These are phyloP conservation scores for Globia sparganii DNA, from an alignment of 2,888 invertebrate species.

Conservation along the genomic window DNA sequence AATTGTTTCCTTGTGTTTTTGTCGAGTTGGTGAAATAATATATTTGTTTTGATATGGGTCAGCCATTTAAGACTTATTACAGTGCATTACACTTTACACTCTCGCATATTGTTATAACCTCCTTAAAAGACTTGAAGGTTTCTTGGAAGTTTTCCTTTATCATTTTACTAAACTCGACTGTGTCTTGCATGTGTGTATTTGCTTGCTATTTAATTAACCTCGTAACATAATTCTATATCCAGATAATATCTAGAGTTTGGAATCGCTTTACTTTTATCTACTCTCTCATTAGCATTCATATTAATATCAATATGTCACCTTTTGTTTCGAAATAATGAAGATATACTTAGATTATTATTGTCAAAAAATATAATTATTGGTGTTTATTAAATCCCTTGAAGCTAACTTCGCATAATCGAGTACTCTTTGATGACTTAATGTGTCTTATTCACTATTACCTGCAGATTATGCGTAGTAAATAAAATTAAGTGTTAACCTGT, in stretches of 20 bases:
- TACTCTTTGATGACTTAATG: slow-evolving; percentile 6
- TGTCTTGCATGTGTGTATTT: background rate
- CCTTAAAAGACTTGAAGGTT: slow-evolving; percentile 38
- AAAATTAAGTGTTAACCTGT: slow-evolving; percentile 4
- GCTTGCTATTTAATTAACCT: slow-evolving; percentile 25
- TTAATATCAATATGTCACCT: slow-evolving; percentile 11
- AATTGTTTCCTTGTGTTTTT: slow-evolving; percentile 16
- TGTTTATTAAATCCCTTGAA: background rate
- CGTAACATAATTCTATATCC: slow-evolving; percentile 15
- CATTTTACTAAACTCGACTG: slow-evolving; percentile 28
- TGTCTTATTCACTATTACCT: slow-evolving; percentile 1
- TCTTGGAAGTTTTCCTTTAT: slow-evolving; percentile 45
- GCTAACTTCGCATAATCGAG: background rate
- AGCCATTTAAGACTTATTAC: slow-evolving; percentile 27
- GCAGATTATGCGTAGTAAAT: background rate
- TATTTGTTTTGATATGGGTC: slow-evolving; percentile 29
- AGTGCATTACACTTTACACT: slow-evolving; percentile 15
- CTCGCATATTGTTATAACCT: slow-evolving; percentile 49
- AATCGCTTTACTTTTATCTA: slow-evolving; percentile 30
- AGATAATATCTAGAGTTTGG: background rate
- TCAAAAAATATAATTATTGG: background rate
- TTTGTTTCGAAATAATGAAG: slow-evolving; percentile 15
- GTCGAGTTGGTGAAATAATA: slow-evolving; percentile 11
- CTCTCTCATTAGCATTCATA: slow-evolving; percentile 15
- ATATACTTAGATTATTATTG: slow-evolving; percentile 1